These are phyloP conservation scores for Antrozous pallidus DNA, from an alignment of 2,797 vertebrate genomes.

Conservation along the genomic window DNA sequence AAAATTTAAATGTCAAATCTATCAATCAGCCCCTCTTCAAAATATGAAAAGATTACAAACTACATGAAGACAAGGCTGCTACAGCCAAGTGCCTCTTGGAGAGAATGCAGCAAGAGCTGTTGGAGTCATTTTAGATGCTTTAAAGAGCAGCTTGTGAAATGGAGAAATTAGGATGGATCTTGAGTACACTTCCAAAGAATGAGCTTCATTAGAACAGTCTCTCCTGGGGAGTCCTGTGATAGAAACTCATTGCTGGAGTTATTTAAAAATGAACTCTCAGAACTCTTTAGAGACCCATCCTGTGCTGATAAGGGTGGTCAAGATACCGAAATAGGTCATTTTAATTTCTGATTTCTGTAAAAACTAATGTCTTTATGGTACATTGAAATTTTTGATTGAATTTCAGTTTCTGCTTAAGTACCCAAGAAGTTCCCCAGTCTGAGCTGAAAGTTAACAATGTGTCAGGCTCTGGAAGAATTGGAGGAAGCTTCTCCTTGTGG, in stretches of 20 bases:
- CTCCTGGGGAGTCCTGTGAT: conserved; percentile 48
- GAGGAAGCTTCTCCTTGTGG: not conserved
- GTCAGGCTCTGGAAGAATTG: not conserved
- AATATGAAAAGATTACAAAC: conserved; percentile 19
- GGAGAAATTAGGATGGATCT: conserved; percentile 67
- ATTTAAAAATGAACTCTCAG: conserved; percentile 63
- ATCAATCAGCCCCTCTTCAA: not conserved
- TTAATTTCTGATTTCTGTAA: conserved; percentile 57
- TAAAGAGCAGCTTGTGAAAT: conserved; percentile 63
- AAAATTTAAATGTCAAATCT: conserved; percentile 17
- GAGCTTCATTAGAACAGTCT: conserved; percentile 49
- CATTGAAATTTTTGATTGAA: conserved; percentile 38
- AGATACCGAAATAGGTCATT: conserved; percentile 62
- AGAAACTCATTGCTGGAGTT: conserved; percentile 58
- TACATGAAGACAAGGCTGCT: not conserved
- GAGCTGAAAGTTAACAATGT: not conserved
- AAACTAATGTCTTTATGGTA: conserved; percentile 38
- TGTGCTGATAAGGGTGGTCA: not conserved
- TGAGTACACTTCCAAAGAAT: conserved; percentile 66
- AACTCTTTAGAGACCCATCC: conserved; percentile 53
- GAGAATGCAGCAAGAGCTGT: not conserved
- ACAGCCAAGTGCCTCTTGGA: not conserved
- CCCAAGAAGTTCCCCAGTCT: not conserved
- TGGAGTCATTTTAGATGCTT: conserved; percentile 50
- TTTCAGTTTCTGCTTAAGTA: conserved; percentile 45